These are phyloP conservation scores for Linyphia triangularis DNA, from an alignment of 2,888 invertebrate species.

Conservation along the genomic window DNA sequence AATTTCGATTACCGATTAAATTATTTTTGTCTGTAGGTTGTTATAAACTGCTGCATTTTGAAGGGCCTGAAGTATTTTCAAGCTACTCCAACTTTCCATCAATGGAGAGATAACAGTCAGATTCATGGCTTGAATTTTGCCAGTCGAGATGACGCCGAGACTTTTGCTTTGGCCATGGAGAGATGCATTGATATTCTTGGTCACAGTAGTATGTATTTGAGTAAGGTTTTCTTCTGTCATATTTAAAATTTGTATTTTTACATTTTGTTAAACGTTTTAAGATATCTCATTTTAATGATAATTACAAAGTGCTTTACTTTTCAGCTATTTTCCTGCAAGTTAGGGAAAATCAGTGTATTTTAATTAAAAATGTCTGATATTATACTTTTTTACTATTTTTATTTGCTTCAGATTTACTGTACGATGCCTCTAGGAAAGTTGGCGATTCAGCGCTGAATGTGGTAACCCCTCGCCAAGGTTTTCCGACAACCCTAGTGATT, in stretches of 20 bases:
- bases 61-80: conserved; percentile 99
- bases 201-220: conserved; percentile 74
- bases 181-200: conserved; percentile 91
- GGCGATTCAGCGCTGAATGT: too few relatives aligned
- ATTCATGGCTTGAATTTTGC: conserved; percentile 99
- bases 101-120: conserved; percentile 96
- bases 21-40: conserved; percentile 85
- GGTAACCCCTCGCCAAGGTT: too few relatives aligned
- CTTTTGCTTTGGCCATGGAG: conserved; percentile 97
- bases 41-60: conserved; percentile 97
- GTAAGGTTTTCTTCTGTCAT: conserved; percentile 41
- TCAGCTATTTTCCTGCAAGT: too few relatives aligned
- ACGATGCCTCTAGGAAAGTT: too few relatives aligned
- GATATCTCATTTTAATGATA: too few relatives aligned
- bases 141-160: conserved; percentile 96
- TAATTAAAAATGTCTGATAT: too few relatives aligned
- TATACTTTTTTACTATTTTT: too few relatives aligned
- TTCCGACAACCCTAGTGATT: too few relatives aligned
- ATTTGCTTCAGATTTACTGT: too few relatives aligned
- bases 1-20: neutral
- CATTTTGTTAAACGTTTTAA: too few relatives aligned
- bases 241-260: neutral
- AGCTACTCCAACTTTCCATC: conserved; percentile 98
- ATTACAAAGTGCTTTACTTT: too few relatives aligned
- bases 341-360: too few relatives aligned